phyloP scores from a whole-genome alignment of 2,113 vertebrate species.

The Callospermophilus lateralis region DNA sequence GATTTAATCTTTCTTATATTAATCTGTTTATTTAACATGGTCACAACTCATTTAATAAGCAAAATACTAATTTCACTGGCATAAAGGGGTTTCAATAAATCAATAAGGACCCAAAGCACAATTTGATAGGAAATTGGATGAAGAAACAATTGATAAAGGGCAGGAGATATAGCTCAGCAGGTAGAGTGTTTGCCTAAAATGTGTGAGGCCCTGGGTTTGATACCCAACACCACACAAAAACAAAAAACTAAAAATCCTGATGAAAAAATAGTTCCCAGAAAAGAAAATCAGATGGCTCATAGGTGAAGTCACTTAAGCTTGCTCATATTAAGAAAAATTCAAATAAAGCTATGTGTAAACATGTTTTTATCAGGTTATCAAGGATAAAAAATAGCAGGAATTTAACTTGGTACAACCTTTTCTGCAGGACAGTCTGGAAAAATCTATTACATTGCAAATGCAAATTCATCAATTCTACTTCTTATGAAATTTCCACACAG shows the following conservation, averaged over 20 bases:
- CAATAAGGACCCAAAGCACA: not conserved
- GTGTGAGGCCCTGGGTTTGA: not conserved
- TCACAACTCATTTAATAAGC: not conserved
- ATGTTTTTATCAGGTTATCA: not conserved
- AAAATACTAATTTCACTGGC: not conserved
- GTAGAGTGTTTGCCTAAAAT: not conserved
- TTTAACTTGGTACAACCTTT: not conserved
- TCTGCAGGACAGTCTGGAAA: not conserved
- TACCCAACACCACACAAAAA: not conserved
- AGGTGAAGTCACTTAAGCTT: not conserved
- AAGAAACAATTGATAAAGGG: not conserved
- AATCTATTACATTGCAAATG: not conserved
- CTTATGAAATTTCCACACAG: not conserved
- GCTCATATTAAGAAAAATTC: not conserved
- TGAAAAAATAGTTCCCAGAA: not conserved
- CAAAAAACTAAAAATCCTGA: not conserved
- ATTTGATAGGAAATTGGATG: not conserved
- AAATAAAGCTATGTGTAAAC: not conserved
- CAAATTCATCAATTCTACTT: not conserved
- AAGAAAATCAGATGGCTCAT: not conserved
- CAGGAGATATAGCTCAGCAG: not conserved
- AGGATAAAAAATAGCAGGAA: not conserved
- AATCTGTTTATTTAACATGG: not conserved
- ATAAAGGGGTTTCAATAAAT: conserved; percentile 13
- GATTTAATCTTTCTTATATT: not conserved